Conservation (phyloP, 2,797 vertebrate genomes). For the Lagorchestes hirsutus region DNA sequence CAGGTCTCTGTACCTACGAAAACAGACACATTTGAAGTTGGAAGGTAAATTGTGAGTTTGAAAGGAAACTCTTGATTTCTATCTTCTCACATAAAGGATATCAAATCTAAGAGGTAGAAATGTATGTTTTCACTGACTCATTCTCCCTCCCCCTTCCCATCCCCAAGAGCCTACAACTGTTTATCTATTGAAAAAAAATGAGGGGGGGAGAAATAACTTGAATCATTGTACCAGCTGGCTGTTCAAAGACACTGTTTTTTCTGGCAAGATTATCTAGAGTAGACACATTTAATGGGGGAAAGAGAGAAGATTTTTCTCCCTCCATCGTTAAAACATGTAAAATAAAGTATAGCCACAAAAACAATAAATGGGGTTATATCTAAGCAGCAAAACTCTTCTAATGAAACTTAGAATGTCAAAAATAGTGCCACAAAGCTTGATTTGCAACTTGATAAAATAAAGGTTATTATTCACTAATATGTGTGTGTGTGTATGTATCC, state of each 20-base stretch:
- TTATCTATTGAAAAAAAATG: conserved; percentile 45
- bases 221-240: conserved; percentile 45
- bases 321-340: conserved; percentile 28
- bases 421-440: neutral
- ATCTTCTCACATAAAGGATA: conserved; percentile 45
- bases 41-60: conserved; percentile 37
- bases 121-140: conserved; percentile 1
- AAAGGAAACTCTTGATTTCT: conserved; percentile 27
- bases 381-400: neutral
- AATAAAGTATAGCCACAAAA: conserved; percentile 37
- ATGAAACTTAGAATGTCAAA: neutral
- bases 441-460: neutral
- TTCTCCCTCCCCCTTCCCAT: conserved; percentile 31
- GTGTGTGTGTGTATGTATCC: neutral
- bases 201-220: conserved; percentile 6
- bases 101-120: conserved; percentile 45
- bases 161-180: conserved; percentile 27
- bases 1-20: neutral
- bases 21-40: conserved; percentile 45
- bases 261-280: conserved; percentile 58
- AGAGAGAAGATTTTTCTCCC: conserved; percentile 51
- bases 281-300: conserved; percentile 15
- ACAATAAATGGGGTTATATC: neutral
- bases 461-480: neutral
- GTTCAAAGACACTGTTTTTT: conserved; percentile 62